Percentiles rank a stretch among this genome's conserved stretches.
Conservation (phyloP, 2,113 vertebrate species). For the Apeltes quadracus region DNA sequence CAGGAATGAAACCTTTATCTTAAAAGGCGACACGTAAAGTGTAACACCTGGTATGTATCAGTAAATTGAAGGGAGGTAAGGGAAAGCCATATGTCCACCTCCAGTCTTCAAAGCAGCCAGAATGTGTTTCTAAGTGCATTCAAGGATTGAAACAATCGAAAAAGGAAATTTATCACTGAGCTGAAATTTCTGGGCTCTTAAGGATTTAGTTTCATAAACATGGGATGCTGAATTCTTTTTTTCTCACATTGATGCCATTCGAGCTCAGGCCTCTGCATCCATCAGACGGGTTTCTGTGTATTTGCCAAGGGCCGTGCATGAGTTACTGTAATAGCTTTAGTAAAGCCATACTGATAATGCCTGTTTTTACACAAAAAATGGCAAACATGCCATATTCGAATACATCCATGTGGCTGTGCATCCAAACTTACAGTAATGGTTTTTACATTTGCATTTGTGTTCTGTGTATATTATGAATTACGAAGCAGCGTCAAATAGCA, state of each 20-base stretch:
- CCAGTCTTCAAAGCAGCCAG: constrained; percentile 70
- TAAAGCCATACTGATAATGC: constrained; percentile 26
- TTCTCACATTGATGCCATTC: constrained; percentile 60
- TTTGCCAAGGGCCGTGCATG: constrained; percentile 32
- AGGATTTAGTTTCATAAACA: constrained; percentile 77
- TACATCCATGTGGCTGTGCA: constrained; percentile 14
- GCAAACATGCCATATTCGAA: too few relatives aligned
- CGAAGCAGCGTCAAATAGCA: background rate
- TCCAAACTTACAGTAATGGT: constrained; percentile 20
- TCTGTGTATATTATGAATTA: background rate
- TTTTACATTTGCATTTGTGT: background rate
- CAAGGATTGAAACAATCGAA: constrained; percentile 70
- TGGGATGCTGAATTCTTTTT: constrained; percentile 65
- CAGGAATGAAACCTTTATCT: constrained; percentile 58
- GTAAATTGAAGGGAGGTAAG: constrained; percentile 71
- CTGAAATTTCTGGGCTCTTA: constrained; percentile 63
- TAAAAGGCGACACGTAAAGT: constrained; percentile 56
- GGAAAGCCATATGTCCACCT: constrained; percentile 72
- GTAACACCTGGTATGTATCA: constrained; percentile 79
- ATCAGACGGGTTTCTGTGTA: constrained; percentile 46
- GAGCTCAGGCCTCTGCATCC: constrained; percentile 63
- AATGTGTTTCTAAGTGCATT: constrained; percentile 70
- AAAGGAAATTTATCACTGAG: constrained; percentile 74
- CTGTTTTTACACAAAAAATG: constrained; percentile 37
- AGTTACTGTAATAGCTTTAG: constrained; percentile 28